A percentile compares a stretch with the other conserved stretches of the same genome.
These are phyloP conservation scores for Clivina fossor DNA, from an alignment of 2,888 invertebrate genomes.

Conservation along the genomic window DNA sequence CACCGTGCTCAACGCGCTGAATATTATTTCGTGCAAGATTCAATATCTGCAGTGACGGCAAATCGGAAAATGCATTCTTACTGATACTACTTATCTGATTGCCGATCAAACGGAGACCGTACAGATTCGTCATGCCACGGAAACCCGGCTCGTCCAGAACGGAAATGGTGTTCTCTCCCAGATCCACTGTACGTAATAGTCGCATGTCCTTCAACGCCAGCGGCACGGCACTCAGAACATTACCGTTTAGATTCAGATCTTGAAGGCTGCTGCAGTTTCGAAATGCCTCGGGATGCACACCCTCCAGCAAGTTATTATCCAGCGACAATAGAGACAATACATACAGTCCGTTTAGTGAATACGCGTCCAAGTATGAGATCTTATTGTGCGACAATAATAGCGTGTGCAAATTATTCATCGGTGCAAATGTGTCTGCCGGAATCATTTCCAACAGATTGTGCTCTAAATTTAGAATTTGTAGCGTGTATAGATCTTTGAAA, in stretches of 20 bases:
- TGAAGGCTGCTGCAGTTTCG: conserved; percentile 87
- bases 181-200: conserved; percentile 81
- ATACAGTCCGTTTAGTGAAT: conserved; percentile 84
- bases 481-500: conserved; percentile 81
- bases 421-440: conserved; percentile 84
- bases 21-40: conserved; percentile 87
- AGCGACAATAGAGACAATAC: conserved; percentile 82
- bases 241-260: conserved; percentile 87
- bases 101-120: conserved; percentile 84
- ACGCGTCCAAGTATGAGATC: conserved; percentile 80
- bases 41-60: conserved; percentile 80
- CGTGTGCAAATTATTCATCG: conserved; percentile 90
- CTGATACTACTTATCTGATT: conserved; percentile 84
- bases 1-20: conserved; percentile 73
- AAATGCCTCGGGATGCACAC: conserved; percentile 85
- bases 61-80: conserved; percentile 74
- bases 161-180: conserved; percentile 88
- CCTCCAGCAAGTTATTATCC: conserved; percentile 82
- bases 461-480: conserved; percentile 83
- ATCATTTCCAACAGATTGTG: conserved; percentile 82
- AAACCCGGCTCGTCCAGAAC: conserved; percentile 80
- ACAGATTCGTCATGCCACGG: conserved; percentile 80
- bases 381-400: conserved; percentile 83
- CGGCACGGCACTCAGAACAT: conserved; percentile 78
- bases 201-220: conserved; percentile 82